Conservation (phyloP, 2,888 invertebrate species). For the Cephus pygmeus region DNA sequence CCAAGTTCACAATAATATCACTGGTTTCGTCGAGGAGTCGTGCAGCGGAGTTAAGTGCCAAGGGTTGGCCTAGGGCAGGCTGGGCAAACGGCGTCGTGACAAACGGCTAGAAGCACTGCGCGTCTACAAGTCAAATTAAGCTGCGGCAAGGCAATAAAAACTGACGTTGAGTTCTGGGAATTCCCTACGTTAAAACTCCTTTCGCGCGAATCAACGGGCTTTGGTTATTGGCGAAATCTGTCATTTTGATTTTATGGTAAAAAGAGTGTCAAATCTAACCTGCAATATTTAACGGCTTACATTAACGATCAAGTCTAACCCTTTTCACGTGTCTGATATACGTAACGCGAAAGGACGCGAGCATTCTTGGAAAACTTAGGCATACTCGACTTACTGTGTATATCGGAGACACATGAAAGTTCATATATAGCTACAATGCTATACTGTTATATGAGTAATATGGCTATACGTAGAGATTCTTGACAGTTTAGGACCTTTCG, state of each 20-base stretch:
- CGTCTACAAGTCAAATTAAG: background rate
- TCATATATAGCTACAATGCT: background rate
- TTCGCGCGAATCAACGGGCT: background rate
- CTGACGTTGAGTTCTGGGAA: background rate
- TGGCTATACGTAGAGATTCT: background rate
- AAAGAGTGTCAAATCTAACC: background rate
- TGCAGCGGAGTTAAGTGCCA: background rate
- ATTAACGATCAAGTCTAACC: background rate
- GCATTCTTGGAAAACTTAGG: background rate
- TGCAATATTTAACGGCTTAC: background rate
- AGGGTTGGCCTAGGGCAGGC: too few relatives aligned
- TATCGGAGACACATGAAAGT: background rate
- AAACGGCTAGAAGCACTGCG: background rate
- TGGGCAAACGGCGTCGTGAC: background rate
- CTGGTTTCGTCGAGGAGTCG: background rate
- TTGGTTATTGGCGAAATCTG: background rate
- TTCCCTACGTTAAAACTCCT: background rate
- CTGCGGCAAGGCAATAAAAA: background rate
- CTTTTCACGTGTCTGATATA: background rate
- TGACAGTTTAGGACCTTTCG: background rate
- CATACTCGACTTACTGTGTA: background rate
- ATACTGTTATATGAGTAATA: background rate
- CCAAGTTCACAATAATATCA: background rate
- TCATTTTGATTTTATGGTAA: background rate
- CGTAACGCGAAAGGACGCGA: background rate